Percentiles rank a stretch among this genome's conserved stretches.
phyloP scores from a whole-genome alignment of 2,797 vertebrate species.

The Enteromius thamalakanensis region DNA sequence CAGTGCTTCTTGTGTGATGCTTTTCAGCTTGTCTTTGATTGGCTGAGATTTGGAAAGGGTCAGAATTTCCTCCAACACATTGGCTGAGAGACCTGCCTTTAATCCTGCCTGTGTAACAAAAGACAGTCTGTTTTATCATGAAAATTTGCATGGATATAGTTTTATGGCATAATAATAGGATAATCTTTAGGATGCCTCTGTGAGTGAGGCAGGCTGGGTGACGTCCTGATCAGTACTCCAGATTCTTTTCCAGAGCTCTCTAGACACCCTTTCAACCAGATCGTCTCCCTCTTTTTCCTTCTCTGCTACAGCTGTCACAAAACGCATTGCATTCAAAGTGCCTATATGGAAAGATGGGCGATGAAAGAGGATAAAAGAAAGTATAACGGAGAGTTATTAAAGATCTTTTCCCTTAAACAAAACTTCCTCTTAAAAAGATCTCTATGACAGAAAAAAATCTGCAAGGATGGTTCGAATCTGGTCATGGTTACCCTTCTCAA shows the following conservation, averaged over 20 bases:
- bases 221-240: conserved; percentile 90
- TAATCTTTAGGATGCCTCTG: conserved; percentile 66
- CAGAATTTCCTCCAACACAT: conserved; percentile 73
- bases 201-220: conserved; percentile 73
- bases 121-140: neutral
- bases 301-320: conserved; percentile 81
- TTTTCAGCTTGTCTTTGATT: conserved; percentile 85
- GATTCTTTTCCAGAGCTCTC: conserved; percentile 89
- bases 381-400: neutral
- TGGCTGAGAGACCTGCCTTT: conserved; percentile 81
- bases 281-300: conserved; percentile 64
- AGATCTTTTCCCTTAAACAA: neutral
- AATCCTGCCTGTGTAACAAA: conserved; percentile 76
- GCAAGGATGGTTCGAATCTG: neutral
- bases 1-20: conserved; percentile 80
- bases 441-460: neutral
- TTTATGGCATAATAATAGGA: too few species aligned
- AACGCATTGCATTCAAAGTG: conserved; percentile 86
- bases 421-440: neutral
- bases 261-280: conserved; percentile 83
- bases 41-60: conserved; percentile 69
- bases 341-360: conserved; percentile 69
- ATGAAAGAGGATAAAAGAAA: neutral
- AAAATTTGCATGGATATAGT: too few species aligned
- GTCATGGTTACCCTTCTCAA: conserved; percentile 78